Evolutionary conservation across 2,113 vertebrate genomes (phyloP).

Genomic region (Chionis minor): DNA sequence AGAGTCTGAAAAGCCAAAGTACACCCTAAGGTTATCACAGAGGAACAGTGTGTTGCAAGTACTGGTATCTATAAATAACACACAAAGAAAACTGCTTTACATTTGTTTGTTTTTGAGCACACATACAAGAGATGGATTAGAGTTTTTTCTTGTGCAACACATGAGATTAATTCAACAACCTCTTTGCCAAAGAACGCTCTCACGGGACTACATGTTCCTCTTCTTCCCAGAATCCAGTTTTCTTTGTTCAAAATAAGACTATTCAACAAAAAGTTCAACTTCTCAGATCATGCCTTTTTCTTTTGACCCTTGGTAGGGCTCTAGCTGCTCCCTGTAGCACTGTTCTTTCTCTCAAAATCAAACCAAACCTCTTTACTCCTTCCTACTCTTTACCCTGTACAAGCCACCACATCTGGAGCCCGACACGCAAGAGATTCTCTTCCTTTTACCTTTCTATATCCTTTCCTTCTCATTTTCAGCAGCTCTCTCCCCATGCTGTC

Average conservation of each 20-base stretch:
- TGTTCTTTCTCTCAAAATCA: background rate
- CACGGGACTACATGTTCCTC: background rate
- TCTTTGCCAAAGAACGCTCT: background rate
- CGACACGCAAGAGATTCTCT: background rate
- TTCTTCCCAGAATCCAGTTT: background rate
- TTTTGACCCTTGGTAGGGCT: background rate
- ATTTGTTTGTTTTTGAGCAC: background rate
- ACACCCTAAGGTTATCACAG: constrained; percentile 25
- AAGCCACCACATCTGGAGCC: background rate
- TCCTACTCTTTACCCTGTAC: background rate
- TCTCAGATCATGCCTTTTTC: background rate
- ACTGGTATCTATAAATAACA: constrained; percentile 25
- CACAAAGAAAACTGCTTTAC: constrained; percentile 25
- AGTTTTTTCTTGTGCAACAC: background rate
- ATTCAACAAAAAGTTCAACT: background rate
- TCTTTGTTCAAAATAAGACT: background rate
- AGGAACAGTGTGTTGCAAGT: background rate
- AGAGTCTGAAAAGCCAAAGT: constrained; percentile 39
- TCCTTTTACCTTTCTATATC: background rate
- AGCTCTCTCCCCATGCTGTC: background rate
- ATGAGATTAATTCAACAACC: background rate
- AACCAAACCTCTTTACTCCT: background rate
- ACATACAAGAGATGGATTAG: background rate
- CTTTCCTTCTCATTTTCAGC: background rate
- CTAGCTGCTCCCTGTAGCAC: background rate